Base-by-base conservation (phyloP, 2,113 vertebrate species). In the Gambusia affinis region DNA sequence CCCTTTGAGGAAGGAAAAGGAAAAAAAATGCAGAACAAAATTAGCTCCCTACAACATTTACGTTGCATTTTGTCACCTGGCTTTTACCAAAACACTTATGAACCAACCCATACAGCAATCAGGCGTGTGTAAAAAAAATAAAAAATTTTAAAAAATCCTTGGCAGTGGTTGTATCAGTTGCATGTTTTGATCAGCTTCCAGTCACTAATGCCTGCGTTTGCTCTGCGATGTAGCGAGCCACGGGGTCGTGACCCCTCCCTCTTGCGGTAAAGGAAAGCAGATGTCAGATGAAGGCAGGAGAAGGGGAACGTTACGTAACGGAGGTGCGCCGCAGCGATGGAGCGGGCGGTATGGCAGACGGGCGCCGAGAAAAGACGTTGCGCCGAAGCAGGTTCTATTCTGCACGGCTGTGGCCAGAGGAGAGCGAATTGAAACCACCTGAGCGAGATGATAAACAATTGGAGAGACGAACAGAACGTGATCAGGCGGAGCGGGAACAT, bases 221-320 rank as follows among this genome's bases (percentile, higher is more conserved):
- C 65, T 76, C 27, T 78, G 75, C 77, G 80, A 85, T 76, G 87
- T 64, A 64, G 75, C 22, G 80, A 75, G 62, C 76, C 37, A 51
- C 29, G 42, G 85, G 84, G 84, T 89, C 79, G 61, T 29, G 62
- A 70, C 80, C 79, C 63, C 67, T 37, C 10, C 3, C 67, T 19
- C 42, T 76, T 70, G 3, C 72, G 82, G 80, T 89, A 90, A 92
- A 88, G 84, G 19, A 65, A 89, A 89, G 83, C 91, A 92, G 88
- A 91, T 89, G 87, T 86, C 54, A 75, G 81, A 75, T 69, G 86
- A 83, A 76, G 12, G 12, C 39, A 42, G 14, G 44, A 47, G 51
- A 57, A 57, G 79, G 67, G 67, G 65, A 72, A 71, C 51, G 73
- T 92, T 91, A 83, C 76, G 65, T 90, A 87, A 91, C 27, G 24